phyloP scores from a whole-genome alignment of 2,113 vertebrate species.

The Cynocephalus volans region DNA sequence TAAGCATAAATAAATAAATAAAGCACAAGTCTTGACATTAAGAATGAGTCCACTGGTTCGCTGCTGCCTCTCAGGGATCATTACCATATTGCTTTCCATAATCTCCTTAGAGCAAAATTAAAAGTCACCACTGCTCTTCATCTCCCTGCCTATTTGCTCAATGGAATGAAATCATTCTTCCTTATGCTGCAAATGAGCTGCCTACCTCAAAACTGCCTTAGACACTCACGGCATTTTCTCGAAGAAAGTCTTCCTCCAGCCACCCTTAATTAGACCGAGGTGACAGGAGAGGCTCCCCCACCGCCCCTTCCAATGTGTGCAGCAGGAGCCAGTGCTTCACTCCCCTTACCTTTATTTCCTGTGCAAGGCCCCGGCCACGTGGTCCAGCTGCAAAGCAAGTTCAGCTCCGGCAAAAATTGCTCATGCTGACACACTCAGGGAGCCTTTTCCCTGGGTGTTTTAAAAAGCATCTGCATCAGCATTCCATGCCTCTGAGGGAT shows the following conservation, averaged over 20 bases:
- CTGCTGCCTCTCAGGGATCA: conserved; percentile 71
- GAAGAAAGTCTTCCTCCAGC: conserved; percentile 65
- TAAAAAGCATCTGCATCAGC: conserved; percentile 6
- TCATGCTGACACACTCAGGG: neutral
- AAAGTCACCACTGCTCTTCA: conserved; percentile 80
- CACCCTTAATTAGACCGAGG: conserved; percentile 72
- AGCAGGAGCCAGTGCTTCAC: neutral
- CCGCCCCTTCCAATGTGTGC: neutral
- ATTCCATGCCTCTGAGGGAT: neutral
- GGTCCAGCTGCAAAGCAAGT: neutral
- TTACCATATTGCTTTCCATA: conserved; percentile 75
- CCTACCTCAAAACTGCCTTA: conserved; percentile 70
- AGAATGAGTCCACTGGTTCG: neutral
- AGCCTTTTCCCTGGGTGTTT: neutral
- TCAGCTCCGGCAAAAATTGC: neutral
- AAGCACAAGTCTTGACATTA: conserved; percentile 50
- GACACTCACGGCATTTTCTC: conserved; percentile 64
- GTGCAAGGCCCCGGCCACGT: neutral
- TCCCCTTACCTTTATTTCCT: neutral
- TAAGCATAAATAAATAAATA: conserved; percentile 45
- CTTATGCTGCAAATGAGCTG: conserved; percentile 70
- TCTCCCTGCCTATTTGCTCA: conserved; percentile 77
- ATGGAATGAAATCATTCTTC: conserved; percentile 70
- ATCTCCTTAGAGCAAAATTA: conserved; percentile 82
- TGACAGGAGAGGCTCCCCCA: neutral